These are phyloP conservation scores for Oncopodura yosiiana DNA, from an alignment of 1,140 invertebrate genomes.

Conservation along the genomic window DNA sequence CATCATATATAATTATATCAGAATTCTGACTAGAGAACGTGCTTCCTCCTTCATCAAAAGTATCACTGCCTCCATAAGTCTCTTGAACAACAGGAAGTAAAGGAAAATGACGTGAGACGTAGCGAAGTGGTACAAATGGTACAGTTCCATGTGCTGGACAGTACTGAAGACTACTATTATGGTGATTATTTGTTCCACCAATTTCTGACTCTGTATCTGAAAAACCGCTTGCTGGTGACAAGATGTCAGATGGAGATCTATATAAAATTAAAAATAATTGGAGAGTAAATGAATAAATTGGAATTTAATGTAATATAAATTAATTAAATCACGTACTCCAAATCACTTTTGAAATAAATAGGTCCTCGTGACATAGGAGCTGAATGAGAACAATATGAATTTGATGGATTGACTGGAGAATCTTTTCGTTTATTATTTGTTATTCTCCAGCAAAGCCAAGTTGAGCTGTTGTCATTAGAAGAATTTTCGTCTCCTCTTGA, in stretches of 20 bases:
- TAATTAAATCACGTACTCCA: conserved; percentile 15
- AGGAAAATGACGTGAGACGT: conserved; percentile 24
- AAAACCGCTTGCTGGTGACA: conserved; percentile 31
- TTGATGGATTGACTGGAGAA: background rate
- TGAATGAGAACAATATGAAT: no score
- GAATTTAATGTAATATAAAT: background rate
- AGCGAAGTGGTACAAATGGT: conserved; percentile 13
- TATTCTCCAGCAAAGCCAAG: background rate
- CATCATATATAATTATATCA: conserved; percentile 13
- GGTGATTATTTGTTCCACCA: background rate
- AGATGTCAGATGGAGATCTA: conserved; percentile 32
- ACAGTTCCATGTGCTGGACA: conserved; percentile 31
- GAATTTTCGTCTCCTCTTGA: background rate
- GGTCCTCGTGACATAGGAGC: conserved; percentile 22
- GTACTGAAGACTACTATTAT: background rate
- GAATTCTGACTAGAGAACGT: conserved; percentile 26
- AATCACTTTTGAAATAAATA: conserved; percentile 20
- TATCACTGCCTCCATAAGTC: conserved; percentile 27
- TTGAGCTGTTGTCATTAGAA: background rate
- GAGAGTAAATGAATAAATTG: background rate
- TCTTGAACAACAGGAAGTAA: conserved; percentile 22
- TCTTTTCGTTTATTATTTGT: background rate
- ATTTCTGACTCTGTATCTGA: conserved; percentile 28
- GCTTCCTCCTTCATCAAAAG: conserved; percentile 28
- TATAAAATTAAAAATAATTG: background rate